Conservation (phyloP, 2,113 vertebrate genomes). For the Polyodon spathula region DNA sequence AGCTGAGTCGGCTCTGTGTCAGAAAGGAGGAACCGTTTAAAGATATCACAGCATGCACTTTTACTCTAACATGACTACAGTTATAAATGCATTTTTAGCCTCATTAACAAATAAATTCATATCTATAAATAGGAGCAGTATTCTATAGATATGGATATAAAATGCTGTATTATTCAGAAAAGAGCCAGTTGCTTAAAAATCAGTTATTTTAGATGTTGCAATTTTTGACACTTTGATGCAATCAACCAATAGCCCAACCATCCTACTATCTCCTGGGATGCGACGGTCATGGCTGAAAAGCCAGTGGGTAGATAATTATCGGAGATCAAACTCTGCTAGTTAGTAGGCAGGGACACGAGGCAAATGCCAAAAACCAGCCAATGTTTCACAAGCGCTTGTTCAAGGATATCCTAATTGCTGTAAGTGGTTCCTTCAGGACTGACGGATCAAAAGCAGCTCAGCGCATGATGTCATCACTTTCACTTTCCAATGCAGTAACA, state of each 20-base stretch:
- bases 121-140: conserved; percentile 8
- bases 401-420: conserved; percentile 98
- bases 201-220: conserved; percentile 78
- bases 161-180: conserved; percentile 62
- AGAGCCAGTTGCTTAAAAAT: conserved; percentile 57
- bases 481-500: conserved; percentile 51
- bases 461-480: conserved; percentile 75
- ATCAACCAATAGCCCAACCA: conserved; percentile 58
- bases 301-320: conserved; percentile 82
- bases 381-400: conserved; percentile 92
- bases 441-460: conserved; percentile 81
- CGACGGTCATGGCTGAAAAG: conserved; percentile 75
- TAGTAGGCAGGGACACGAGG: conserved; percentile 71
- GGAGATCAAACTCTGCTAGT: conserved; percentile 84
- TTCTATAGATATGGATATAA: conserved; percentile 65
- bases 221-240: conserved; percentile 74
- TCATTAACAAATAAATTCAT: conserved; percentile 47
- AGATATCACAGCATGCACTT: conserved; percentile 53
- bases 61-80: conserved; percentile 61
- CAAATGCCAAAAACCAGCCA: conserved; percentile 81
- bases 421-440: conserved; percentile 90
- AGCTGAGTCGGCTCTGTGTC: conserved; percentile 21
- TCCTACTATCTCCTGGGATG: conserved; percentile 63
- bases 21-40: conserved; percentile 51
- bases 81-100: conserved; percentile 71